Base-by-base conservation (phyloP, 2,888 invertebrate species). In the Tupiocoris notatus region DNA sequence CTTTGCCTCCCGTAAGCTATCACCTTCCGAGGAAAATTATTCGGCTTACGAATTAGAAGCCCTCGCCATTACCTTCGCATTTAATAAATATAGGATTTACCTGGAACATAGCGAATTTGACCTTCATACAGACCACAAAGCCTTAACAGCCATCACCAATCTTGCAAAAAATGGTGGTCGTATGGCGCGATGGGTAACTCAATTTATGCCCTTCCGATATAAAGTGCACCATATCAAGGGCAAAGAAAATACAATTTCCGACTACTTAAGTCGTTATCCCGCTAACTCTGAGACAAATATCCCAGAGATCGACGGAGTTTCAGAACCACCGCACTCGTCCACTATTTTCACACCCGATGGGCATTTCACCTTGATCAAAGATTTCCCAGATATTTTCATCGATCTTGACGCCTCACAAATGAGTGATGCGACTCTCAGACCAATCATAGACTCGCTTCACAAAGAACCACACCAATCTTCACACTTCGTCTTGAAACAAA, bases 21-120 rank as follows among this genome's bases (percentile, higher is more conserved):
- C n/a, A 54, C 3, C 21, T 2, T 24, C 20, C n/a, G n/a, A n/a
- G n/a, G n/a, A n/a, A n/a, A 57, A 68, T 9, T 68, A 54, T n/a
- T 24, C 66, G 12, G 58, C 75, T 3, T 74, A 75, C 58, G 66
- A 75, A 23, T 23, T 67, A 1, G 67, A 67, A 22, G 67, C 67
- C 17, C 7, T 56, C 2, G 67, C 67, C 6, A 21, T 67, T n/a
- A 21, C 56, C 16, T 67, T 67, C n/a, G 56, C 12, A 16, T 67
- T 67, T 16, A 21, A 20, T 21, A 3, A 56, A 6, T 67, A 57
- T 16, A 17, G 56, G 16, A 56, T 56, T 6, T 67, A 56, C 16
- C 67, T 56, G 16, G 56, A 56, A 17, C 57, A 2, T 17, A 22
- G 1, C 3, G 67, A 67, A 20, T 67, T 67, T 21, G 67, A 67